A percentile compares a stretch with the other conserved stretches of the same genome.
Evolutionary conservation across 2,888 invertebrate genomes (phyloP).

Genomic region (Empis livida): DNA sequence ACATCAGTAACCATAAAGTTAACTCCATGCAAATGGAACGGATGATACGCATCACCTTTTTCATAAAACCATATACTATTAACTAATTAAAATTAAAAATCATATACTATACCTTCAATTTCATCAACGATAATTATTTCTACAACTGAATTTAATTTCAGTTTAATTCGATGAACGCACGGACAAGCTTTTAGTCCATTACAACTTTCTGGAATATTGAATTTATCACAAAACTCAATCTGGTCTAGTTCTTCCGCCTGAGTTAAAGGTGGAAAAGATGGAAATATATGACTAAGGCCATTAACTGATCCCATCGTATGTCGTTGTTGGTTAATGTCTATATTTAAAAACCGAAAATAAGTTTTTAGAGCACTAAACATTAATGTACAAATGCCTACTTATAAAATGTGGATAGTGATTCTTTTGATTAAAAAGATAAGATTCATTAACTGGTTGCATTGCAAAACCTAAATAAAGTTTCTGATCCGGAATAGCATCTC

Average conservation of each 20-base stretch:
- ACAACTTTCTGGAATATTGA: too few species aligned
- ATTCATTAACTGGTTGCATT: conserved; percentile 18
- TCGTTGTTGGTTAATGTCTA: too few species aligned
- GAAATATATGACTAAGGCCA: conserved; percentile 62
- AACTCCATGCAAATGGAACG: conserved; percentile 31
- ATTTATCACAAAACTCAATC: conserved; percentile 18
- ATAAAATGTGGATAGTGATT: conserved; percentile 19
- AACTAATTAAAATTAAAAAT: neutral
- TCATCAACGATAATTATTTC: conserved; percentile 29
- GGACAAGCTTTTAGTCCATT: too few species aligned
- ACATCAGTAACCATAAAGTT: conserved; percentile 27
- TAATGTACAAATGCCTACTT: too few species aligned
- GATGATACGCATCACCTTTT: conserved; percentile 26
- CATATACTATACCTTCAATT: conserved; percentile 20
- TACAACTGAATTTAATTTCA: conserved; percentile 18
- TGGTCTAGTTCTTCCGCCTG: conserved; percentile 37
- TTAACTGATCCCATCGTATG: conserved; percentile 43
- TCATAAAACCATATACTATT: conserved; percentile 11
- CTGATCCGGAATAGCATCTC: conserved; percentile 16
- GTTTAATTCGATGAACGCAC: conserved; percentile 9
- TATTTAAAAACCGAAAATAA: too few species aligned
- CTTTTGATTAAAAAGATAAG: conserved; percentile 14
- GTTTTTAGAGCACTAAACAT: too few species aligned
- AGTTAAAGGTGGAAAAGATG: conserved; percentile 63
- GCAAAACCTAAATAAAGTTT: conserved; percentile 20